Base-by-base conservation (phyloP, 2,797 vertebrate genomes). In the Lacerta agilis region DNA sequence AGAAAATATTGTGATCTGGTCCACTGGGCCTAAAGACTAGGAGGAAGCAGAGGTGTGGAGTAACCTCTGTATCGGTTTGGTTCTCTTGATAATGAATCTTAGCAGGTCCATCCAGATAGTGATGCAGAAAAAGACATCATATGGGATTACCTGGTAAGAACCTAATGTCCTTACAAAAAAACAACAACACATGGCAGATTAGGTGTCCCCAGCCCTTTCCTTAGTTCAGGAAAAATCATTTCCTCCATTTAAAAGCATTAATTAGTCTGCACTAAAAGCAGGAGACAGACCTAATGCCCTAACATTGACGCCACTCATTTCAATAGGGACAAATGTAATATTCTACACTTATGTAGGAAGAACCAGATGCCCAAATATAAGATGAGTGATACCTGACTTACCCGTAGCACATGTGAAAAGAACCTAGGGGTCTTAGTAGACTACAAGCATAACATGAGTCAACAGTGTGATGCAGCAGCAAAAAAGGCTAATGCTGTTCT, bases 41-140 rank as follows among this genome's bases (percentile, higher is more conserved):
- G 10, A n/a, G 3, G 72, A 87, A 84, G 72, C 1, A 15, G 15
- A 73, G 0, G 29, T 58, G 0, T 66, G 49, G 36, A 27, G 13
- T 86, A 83, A 61, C 79, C 86, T 41, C 49, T 82, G 67, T 4
- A 11, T 64, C 43, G 81, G 71, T 29, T 15, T 7, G 85, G 20
- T 82, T 84, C n/a, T 88, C 29, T 85, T 2, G 41, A 67, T 80
- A 87, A 84, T 87, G 79, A 76, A 90, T 76, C 41, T 75, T 80
- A 78, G 55, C 55, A 33, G 18, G 55, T 76, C 77, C 23, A 84
- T 87, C 45, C 58, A 61, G 75, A 55, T 49, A 73, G 55, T 73
- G 58, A 3, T 45, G 55, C 3, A 58, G 71, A 27, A 45, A 38
- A 58, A 58, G 36, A 5, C 9, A 90, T 83, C 43, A 1, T 1